phyloP scores from a whole-genome alignment of 2,888 invertebrate genomes.

The Idaea straminata region DNA sequence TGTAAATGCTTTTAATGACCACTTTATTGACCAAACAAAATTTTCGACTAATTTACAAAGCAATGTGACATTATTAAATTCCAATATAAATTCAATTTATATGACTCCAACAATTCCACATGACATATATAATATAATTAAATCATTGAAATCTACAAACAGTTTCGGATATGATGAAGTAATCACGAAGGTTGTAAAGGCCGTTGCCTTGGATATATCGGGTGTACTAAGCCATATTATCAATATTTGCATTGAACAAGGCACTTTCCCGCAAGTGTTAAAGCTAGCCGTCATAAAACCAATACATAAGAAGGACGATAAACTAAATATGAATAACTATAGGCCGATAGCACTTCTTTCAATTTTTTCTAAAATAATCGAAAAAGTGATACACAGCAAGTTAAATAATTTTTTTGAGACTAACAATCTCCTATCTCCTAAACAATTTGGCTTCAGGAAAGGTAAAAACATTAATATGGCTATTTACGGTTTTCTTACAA shows the following conservation, averaged over 20 bases:
- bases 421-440: too few species aligned
- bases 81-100: slow-evolving; percentile 10
- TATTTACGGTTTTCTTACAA: too few species aligned
- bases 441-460: too few species aligned
- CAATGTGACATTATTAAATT: neutral
- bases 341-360: too few species aligned
- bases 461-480: too few species aligned
- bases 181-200: slow-evolving; percentile 15
- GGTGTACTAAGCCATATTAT: slow-evolving; percentile 5
- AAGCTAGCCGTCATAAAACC: slow-evolving; percentile 2
- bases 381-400: too few species aligned
- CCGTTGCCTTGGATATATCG: neutral
- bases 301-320: neutral
- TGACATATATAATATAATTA: slow-evolving; percentile 10
- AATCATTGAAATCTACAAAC: slow-evolving; percentile 8
- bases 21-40: slow-evolving; percentile 4
- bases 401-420: too few species aligned
- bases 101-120: slow-evolving; percentile 12
- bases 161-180: slow-evolving; percentile 18
- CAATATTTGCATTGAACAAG: slow-evolving; percentile 1
- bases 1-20: neutral
- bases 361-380: too few species aligned
- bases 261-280: neutral
- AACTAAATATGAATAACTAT: too few species aligned
- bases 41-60: neutral